Evolutionary conservation across 1,140 invertebrate genomes (phyloP), one percentile per base, ranked within the genome.

Genomic region (Dufourea novaeangliae): DNA sequence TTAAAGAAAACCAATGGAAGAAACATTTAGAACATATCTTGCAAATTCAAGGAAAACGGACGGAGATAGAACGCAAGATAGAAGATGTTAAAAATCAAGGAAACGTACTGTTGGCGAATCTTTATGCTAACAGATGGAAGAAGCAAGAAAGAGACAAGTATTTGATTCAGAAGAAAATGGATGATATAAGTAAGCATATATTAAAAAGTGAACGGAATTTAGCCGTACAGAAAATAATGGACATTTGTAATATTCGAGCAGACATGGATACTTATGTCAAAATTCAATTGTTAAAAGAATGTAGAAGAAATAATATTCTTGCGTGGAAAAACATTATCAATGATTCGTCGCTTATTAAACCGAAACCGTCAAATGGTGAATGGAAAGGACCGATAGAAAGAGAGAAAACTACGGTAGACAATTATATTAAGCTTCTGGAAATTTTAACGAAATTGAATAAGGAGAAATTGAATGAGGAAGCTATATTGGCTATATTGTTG

Each of bases 71-170:
- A 17, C 1, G 12, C n/a, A n/a, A n/a, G n/a, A n/a, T n/a, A n/a
- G n/a, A n/a, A n/a, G n/a, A n/a, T n/a, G n/a, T n/a, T n/a, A n/a
- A n/a, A n/a, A n/a, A n/a, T n/a, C n/a, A n/a, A n/a, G n/a, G n/a
- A n/a, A n/a, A n/a, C n/a, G n/a, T n/a, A n/a, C n/a, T 59, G 25
- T 39, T 59, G 0, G 29, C 11, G 14, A 32, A 59, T 22, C 17
- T 3, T 50, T n/a, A n/a, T 50, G 14, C 4, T 7, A 59, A 71
- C n/a, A 46, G 14, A 61, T 20, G 20, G 0, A 44, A 7, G 12
- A 39, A 71, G 10, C 4, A 32, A n/a, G n/a, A 63, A 17, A 63
- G 70, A 59, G n/a, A n/a, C n/a, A n/a, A n/a, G n/a, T n/a, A n/a
- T n/a, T n/a, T n/a, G n/a, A n/a, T n/a, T n/a, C n/a, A 10, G 0